phyloP scores from a whole-genome alignment of 1,140 invertebrate genomes.

The Neuroterus valhalla region DNA sequence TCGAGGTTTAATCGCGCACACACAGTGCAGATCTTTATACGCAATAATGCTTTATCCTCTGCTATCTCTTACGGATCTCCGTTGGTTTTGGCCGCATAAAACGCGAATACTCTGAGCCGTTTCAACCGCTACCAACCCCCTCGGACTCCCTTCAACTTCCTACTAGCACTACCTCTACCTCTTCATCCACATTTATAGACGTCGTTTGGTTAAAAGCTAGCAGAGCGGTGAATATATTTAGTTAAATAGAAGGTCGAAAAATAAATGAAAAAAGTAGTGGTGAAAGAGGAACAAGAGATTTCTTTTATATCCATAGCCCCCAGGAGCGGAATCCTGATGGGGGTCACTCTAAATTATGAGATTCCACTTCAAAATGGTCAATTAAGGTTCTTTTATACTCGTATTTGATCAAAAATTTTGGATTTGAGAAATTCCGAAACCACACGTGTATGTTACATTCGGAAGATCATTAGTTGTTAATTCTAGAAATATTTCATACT shows the following conservation, averaged over 20 bases:
- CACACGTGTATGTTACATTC: no score
- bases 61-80: conserved; percentile 31
- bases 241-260: conserved; percentile 40
- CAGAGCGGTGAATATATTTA: conserved; percentile 31
- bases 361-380: conserved; percentile 11
- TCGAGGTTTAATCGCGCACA: conserved; percentile 49
- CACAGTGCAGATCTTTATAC: conserved; percentile 45
- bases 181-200: conserved; percentile 39
- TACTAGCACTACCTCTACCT: conserved; percentile 6
- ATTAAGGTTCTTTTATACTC: background rate
- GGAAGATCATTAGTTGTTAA: no score
- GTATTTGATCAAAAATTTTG: background rate
- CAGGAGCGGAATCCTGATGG: background rate
- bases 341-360: conserved; percentile 34
- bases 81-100: conserved; percentile 27
- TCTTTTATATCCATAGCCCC: conserved; percentile 3
- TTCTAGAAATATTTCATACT: no score
- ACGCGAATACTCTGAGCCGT: conserved; percentile 34
- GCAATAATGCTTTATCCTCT: conserved; percentile 51
- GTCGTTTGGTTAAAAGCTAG: conserved; percentile 42
- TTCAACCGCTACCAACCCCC: conserved; percentile 21
- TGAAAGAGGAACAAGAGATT: background rate
- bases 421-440: no score
- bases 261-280: background rate
- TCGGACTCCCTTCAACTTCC: conserved; percentile 7